Base-by-base conservation (phyloP, 2,797 vertebrate species). In the Oreochromis grahami region DNA sequence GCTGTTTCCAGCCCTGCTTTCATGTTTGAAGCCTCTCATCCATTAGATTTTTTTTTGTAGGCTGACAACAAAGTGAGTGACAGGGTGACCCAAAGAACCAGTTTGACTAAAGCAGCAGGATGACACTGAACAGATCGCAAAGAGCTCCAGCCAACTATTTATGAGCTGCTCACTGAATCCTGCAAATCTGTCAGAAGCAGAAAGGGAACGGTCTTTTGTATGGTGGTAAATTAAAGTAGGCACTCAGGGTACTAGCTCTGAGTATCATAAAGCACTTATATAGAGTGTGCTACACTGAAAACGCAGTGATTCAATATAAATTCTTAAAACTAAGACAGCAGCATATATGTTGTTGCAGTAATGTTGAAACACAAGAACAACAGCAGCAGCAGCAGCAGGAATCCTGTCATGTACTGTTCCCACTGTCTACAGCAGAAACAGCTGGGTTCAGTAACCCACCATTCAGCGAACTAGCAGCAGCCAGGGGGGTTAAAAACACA, bases 111-210 rank as follows among this genome's bases (percentile, higher is more conserved):
- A 82, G 43, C 48, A 81, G 72, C 52, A 82, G 15, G 80, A 65
- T 76, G 84, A 89, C 87, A 65, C 79, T 79, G 76, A 86, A 36
- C 81, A 85, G 78, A 84, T 87, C 34, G 43, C 21, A 17, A 65
- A 60, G 32, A 26, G 65, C 17, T 34, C 55, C 32, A 38, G 38
- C 26, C 15, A 43, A 43, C 19, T 8, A 17, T 24, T 34, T 76
- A 50, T 14, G 51, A 24, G 21, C 32, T 79, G 52, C 34, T n/a
- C 41, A 12, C 70, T 80, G 38, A 51, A 45, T 8, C 15, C 19
- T 19, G 19, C 2, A 32, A 50, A 74, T 65, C 51, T 34, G 7
- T 78, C 65, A 80, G 74, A 84, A 13, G 55, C 19, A 85, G 56
- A 38, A 13, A 80, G 6, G 36, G 6, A 34, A n/a, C 12, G 77